Evolutionary conservation across 2,888 invertebrate genomes (phyloP), one percentile per base, ranked within the genome.

Genomic region (Caenorhabditis uteleia): DNA sequence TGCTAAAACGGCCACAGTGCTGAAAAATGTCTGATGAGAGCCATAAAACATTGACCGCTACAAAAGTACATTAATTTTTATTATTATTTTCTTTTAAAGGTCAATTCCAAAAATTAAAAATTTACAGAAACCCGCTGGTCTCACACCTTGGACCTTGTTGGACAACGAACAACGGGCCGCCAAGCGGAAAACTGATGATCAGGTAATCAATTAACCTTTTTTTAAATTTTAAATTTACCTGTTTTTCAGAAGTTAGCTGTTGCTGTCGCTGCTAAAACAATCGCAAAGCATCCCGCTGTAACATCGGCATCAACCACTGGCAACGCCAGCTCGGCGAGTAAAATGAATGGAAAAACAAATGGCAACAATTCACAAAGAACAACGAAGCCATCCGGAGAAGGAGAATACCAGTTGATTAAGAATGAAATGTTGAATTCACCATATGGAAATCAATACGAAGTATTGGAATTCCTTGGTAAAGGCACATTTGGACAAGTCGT

Each of bases 401-500:
- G 81, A 42, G 81, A 81, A 49, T 81, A 81, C 59, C 81, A 81
- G 74, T 60, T 83, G 42, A 82, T 83, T 55, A 81, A 82, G 58
- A 80, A 83, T 58, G 83, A 83, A 60, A 77, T 83, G 23, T 72
- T 83, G 25, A 48, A 58, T 21, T 82, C 82, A 31, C 81, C 81
- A 8, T 80, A 80, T 59, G 70, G 75, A 12, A 79, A 78, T 48
- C 79, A 81, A 44, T 83, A 83, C 70, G 83, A 83, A 68, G 80
- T 82, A 31, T 70, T 83, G 85, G 97, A 98, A 88, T 99, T 98
- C 87, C 89, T 99, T 84, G 98, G 98, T 78, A 90, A 98, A 79
- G 98, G 98, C 83, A 98, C 97, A 77, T 98, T 98, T 87, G 97
- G 97, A 74, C 89, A 90, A 86, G 98, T 99, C 84, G 98, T 98